Base-by-base conservation (phyloP, 2,797 vertebrate species). In the Molossus molossus region DNA sequence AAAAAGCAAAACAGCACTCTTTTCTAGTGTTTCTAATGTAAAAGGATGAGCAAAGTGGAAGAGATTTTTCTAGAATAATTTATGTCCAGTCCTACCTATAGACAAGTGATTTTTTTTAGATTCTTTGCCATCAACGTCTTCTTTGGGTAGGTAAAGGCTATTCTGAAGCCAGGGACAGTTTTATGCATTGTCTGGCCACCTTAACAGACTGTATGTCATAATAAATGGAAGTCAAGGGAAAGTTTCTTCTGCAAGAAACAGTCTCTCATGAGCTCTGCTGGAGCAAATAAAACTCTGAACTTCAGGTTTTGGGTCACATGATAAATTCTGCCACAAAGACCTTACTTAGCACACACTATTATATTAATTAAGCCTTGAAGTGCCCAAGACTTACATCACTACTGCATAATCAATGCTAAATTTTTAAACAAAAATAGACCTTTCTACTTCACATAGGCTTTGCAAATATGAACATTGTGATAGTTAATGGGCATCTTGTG, bases 331-430 rank as follows among this genome's bases (percentile, higher is more conserved):
- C 94, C 88, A 97, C 82, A 93, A 95, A 97, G 91, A 77, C 83
- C 83, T 90, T 96, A 87, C 25, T 91, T 95, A 97, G 96, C 97
- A 94, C 70, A 81, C 33, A 23, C 65, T 89, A 13, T 94, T 96
- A 89, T 75, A 97, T 98, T 97, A 97, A 98, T 98, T 97, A 98
- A 97, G 94, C 90, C 79, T 92, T 96, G 84, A 94, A 95, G 83
- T 94, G 87, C 80, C 89, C 87, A 97, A 96, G 76, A 75, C 79
- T 58, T 97, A 94, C 98, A 90, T 97, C 95, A 98, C 27, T 73
- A 96, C 72, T 93, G 67, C 95, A 92, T 91, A 96, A 97, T 94
- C 97, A 95, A 81, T 95, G 94, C 94, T 98, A 64, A 91, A 60
- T 80, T 88, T 96, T 97, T 84, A 86, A 96, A 94, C 81, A 96